Evolutionary conservation across 2,113 vertebrate genomes (phyloP).

Genomic region (Chaetura pelagica): DNA sequence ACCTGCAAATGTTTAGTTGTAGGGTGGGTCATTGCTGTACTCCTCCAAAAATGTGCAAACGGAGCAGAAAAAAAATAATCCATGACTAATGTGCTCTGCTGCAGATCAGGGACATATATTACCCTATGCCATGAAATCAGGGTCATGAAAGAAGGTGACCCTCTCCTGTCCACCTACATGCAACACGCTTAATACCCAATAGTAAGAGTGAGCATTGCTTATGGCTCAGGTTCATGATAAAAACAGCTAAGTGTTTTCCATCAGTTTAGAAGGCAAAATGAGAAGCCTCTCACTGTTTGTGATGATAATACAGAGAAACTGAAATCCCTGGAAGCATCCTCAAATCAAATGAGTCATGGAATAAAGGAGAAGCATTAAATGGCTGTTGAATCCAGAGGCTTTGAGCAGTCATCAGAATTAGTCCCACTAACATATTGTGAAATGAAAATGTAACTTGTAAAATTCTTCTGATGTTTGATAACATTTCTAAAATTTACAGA

Average conservation of each 20-base stretch:
- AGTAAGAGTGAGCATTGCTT: neutral
- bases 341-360: neutral
- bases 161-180: neutral
- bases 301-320: neutral
- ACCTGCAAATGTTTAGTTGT: neutral
- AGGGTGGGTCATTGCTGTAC: neutral
- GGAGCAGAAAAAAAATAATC: neutral
- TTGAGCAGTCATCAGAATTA: neutral
- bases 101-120: neutral
- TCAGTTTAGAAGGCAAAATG: neutral
- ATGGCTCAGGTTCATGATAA: neutral
- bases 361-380: neutral
- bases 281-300: neutral
- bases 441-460: neutral
- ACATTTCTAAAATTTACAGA: neutral
- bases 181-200: neutral
- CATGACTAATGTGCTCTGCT: neutral
- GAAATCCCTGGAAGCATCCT: neutral
- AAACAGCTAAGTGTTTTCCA: neutral
- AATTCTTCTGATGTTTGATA: slow-evolving; percentile 21
- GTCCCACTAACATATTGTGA: neutral
- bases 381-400: neutral
- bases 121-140: neutral
- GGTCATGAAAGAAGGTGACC: neutral
- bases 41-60: neutral